These are phyloP conservation scores for Dicerorhinus sumatrensis DNA, from an alignment of 2,113 vertebrate species.

Conservation along the genomic window DNA sequence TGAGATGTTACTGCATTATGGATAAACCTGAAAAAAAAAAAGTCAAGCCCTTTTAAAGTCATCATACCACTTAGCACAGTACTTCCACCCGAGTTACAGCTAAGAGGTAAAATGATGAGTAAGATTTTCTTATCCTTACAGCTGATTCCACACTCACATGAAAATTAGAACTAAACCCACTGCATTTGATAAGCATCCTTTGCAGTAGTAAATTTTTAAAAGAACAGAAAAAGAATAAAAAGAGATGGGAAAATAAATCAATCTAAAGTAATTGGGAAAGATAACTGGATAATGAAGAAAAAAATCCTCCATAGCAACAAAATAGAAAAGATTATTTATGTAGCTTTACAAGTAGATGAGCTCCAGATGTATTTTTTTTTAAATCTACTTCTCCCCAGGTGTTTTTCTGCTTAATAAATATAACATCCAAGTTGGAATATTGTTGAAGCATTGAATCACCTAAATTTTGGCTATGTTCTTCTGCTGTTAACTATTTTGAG, in stretches of 20 bases:
- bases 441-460: slow-evolving; percentile 33
- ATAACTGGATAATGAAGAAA: slow-evolving; percentile 25
- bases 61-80: not conserved
- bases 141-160: not conserved
- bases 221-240: slow-evolving; percentile 44
- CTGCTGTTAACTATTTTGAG: slow-evolving; percentile 35
- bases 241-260: not conserved
- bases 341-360: slow-evolving; percentile 50
- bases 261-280: not conserved
- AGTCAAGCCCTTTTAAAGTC: not conserved
- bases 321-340: slow-evolving; percentile 56
- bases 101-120: not conserved
- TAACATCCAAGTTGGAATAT: slow-evolving; percentile 64
- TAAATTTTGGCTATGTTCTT: slow-evolving; percentile 7
- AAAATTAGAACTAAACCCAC: not conserved
- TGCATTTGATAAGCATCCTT: not conserved
- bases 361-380: slow-evolving; percentile 60
- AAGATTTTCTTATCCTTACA: not conserved
- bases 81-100: not conserved
- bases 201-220: not conserved
- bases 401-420: slow-evolving; percentile 72
- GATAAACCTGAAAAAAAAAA: not conserved
- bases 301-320: slow-evolving; percentile 47
- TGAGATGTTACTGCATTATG: not conserved
- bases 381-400: not conserved